Percentiles rank a stretch among this genome's conserved stretches.
These are phyloP conservation scores for Agonum fuliginosum DNA, from an alignment of 2,888 invertebrate species.

Conservation along the genomic window DNA sequence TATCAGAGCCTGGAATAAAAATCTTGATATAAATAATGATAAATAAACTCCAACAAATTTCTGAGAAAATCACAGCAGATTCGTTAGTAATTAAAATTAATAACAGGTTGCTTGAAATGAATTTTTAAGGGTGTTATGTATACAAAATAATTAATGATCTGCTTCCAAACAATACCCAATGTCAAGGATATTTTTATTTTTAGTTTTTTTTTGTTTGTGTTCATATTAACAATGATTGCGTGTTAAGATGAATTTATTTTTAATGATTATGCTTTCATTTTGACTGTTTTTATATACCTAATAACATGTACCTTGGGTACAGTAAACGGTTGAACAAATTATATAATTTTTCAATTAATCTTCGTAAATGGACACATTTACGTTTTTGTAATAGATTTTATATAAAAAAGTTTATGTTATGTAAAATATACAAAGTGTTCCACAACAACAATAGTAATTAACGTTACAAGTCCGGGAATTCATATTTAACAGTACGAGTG, in stretches of 20 bases:
- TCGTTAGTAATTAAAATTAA: neutral
- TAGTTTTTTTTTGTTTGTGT: neutral
- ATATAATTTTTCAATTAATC: neutral
- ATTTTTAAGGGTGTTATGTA: conserved; percentile 17
- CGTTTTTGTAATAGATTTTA: neutral
- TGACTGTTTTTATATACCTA: neutral
- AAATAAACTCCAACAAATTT: neutral
- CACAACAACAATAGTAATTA: no score
- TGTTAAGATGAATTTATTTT: neutral
- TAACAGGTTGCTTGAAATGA: neutral
- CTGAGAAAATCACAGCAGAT: neutral
- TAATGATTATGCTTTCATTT: neutral
- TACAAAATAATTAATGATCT: conserved; percentile 16
- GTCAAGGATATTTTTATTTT: conserved; percentile 20
- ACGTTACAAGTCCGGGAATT: no score
- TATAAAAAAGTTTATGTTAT: neutral
- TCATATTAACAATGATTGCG: neutral
- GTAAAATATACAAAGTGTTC: no score
- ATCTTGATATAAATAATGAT: neutral
- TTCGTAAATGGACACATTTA: neutral
- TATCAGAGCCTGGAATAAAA: neutral
- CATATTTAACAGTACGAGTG: no score
- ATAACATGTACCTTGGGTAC: neutral
- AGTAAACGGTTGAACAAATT: neutral
- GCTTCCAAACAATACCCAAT: neutral